These are phyloP conservation scores for Drosophila borborema DNA, from an alignment of 2,888 invertebrate species.

Conservation along the genomic window DNA sequence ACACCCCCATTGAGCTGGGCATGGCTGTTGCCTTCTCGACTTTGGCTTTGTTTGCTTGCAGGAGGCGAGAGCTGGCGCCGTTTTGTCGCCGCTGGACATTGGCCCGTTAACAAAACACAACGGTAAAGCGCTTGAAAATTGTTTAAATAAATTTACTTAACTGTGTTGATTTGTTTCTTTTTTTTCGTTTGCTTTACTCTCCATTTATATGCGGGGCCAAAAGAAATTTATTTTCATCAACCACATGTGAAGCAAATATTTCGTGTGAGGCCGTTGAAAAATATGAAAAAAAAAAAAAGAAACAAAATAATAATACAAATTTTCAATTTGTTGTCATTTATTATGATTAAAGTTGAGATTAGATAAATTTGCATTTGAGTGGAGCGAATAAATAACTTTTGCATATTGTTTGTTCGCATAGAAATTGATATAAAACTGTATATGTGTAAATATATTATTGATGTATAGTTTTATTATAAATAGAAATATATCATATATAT, in stretches of 20 bases:
- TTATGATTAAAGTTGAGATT: neutral
- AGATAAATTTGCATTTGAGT: neutral
- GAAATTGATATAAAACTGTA: too few relatives aligned
- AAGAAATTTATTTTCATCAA: slow-evolving; percentile 21
- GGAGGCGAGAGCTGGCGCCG: slow-evolving; percentile 46
- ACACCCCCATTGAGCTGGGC: neutral
- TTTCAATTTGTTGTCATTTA: neutral
- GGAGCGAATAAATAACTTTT: too few relatives aligned
- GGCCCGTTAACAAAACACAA: slow-evolving; percentile 22
- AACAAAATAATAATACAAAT: neutral
- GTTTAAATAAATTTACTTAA: slow-evolving; percentile 32
- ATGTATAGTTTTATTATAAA: too few relatives aligned
- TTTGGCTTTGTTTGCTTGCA: slow-evolving; percentile 43
- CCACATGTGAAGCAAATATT: slow-evolving; percentile 1
- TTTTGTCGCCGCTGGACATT: slow-evolving; percentile 54
- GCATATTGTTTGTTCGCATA: too few relatives aligned
- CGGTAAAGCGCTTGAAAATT: slow-evolving; percentile 24
- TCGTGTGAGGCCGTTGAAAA: slow-evolving; percentile 12
- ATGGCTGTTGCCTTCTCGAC: slow-evolving; percentile 11
- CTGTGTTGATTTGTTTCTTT: neutral
- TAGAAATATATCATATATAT: too few relatives aligned
- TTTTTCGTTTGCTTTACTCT: neutral
- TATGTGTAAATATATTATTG: too few relatives aligned
- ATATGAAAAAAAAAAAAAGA: neutral
- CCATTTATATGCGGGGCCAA: neutral